These are phyloP conservation scores for Candoia aspera DNA, from an alignment of 2,113 vertebrate species.

Conservation along the genomic window DNA sequence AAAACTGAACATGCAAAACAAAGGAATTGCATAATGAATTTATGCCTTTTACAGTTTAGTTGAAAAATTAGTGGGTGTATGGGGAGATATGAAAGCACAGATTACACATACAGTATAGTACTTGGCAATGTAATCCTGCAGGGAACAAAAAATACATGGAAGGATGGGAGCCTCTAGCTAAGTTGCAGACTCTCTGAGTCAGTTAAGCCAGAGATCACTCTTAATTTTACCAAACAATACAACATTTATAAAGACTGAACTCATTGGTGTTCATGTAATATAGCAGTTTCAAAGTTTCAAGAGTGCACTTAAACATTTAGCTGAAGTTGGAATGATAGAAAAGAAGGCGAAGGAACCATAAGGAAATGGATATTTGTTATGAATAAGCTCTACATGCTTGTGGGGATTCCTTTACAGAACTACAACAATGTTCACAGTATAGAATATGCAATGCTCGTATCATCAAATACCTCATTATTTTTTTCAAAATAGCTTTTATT, in stretches of 20 bases:
- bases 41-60: background rate
- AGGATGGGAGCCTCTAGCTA: fast-evolving
- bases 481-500: background rate
- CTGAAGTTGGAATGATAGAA: background rate
- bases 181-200: fast-evolving
- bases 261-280: conserved; percentile 8
- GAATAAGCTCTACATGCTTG: background rate
- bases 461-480: background rate
- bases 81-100: background rate
- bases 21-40: background rate
- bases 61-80: background rate
- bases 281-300: background rate
- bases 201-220: conserved; percentile 10
- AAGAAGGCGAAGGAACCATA: background rate
- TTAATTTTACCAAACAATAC: conserved; percentile 16
- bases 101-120: background rate
- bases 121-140: background rate
- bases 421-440: background rate
- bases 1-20: background rate
- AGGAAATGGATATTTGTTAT: background rate
- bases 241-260: background rate
- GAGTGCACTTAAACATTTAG: background rate
- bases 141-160: conserved; percentile 24
- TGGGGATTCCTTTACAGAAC: background rate
- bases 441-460: conserved; percentile 4